Percentiles rank a stretch among this genome's conserved stretches.
These are phyloP conservation scores for Ctenochaetus hawaiiensis DNA, from an alignment of 2,797 vertebrate species.

Conservation along the genomic window DNA sequence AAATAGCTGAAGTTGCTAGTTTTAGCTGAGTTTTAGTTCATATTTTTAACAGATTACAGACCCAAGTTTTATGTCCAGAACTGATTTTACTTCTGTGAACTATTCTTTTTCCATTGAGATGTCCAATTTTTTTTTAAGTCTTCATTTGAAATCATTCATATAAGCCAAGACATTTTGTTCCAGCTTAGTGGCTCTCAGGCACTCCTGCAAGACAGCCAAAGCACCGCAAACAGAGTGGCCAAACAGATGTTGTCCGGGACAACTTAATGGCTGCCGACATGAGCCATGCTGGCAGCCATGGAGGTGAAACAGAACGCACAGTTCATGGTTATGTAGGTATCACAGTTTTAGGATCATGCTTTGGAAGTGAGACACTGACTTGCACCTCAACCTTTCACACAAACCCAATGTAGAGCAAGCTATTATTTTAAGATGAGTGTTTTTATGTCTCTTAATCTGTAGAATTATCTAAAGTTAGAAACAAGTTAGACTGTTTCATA, in stretches of 20 bases:
- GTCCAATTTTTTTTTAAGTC: constrained; percentile 33
- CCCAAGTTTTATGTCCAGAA: constrained; percentile 12
- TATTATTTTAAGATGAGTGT: background rate
- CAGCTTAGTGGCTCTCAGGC: constrained; percentile 40
- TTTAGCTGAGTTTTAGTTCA: background rate
- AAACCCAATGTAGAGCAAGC: background rate
- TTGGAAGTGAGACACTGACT: background rate
- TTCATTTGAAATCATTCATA: constrained; percentile 47
- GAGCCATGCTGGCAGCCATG: constrained; percentile 21
- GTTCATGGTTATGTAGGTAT: constrained; percentile 4
- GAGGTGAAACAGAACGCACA: constrained; percentile 17
- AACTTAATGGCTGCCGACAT: constrained; percentile 19
- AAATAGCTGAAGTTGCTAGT: background rate
- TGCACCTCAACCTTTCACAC: constrained; percentile 1
- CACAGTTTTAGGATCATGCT: background rate
- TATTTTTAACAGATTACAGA: background rate
- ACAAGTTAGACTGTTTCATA: too few species aligned
- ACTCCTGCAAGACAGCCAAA: constrained; percentile 36
- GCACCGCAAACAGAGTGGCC: constrained; percentile 48
- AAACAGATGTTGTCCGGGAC: constrained; percentile 67
- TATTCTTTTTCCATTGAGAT: constrained; percentile 31
- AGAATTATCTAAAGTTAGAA: too few species aligned
- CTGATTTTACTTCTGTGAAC: constrained; percentile 31
- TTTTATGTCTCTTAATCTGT: background rate
- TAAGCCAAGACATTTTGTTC: constrained; percentile 57